These are phyloP conservation scores for Isoperla grammatica DNA, from an alignment of 2,888 invertebrate species.

Conservation along the genomic window DNA sequence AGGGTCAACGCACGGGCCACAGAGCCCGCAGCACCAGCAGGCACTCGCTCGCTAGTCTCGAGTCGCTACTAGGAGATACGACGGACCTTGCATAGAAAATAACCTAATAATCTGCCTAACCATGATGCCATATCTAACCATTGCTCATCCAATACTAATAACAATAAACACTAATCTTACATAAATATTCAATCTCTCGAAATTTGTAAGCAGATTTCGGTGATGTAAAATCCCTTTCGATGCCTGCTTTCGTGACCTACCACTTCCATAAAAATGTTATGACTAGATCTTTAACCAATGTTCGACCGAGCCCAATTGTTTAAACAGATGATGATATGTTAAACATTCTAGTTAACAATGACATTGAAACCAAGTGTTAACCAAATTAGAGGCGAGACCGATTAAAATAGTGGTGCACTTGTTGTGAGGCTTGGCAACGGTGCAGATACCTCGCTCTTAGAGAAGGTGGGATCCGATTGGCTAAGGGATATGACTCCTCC, in stretches of 20 bases:
- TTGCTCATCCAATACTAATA: neutral
- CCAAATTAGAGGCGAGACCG: neutral
- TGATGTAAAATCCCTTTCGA: too few species aligned
- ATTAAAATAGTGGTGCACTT: too few species aligned
- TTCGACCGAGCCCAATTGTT: neutral
- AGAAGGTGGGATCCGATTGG: neutral
- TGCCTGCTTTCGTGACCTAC: too few species aligned
- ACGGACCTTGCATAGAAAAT: conserved; percentile 11
- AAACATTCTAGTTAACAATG: conserved; percentile 11
- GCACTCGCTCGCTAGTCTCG: neutral
- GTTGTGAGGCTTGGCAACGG: conserved; percentile 8
- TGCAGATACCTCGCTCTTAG: neutral
- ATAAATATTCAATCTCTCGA: neutral
- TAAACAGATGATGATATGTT: conserved; percentile 1
- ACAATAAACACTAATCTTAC: neutral
- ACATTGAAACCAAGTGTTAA: conserved; percentile 16
- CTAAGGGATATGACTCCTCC: conserved; percentile 1
- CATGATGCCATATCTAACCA: conserved; percentile 12
- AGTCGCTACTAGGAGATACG: neutral
- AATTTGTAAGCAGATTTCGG: neutral
- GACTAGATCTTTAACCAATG: too few species aligned
- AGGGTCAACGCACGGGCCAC: too few species aligned
- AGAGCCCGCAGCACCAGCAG: too few species aligned
- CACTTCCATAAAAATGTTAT: too few species aligned
- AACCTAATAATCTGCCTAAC: conserved; percentile 13